Evolutionary conservation across 2,797 vertebrate genomes (phyloP).

Genomic region (Ciconia nigra): DNA sequence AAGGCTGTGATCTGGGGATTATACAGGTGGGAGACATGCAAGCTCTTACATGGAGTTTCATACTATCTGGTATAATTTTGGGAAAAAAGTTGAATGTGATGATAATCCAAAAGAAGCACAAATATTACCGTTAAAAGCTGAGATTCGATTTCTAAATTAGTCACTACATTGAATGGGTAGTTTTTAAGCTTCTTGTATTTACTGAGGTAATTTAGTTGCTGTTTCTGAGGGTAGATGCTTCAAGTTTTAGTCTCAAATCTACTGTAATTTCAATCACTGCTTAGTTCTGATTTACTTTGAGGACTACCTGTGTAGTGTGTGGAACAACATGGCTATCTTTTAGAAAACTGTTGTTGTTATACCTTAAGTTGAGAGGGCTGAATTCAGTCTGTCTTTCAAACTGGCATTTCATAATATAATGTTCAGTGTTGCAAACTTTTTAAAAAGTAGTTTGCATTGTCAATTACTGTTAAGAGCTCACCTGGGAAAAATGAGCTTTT

Average conservation of each 20-base stretch:
- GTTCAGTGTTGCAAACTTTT: background rate
- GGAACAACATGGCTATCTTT: background rate
- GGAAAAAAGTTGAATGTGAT: background rate
- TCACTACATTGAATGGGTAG: background rate
- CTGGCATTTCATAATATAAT: accelerated
- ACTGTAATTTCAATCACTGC: background rate
- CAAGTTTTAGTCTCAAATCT: background rate
- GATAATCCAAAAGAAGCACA: background rate
- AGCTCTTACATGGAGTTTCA: background rate
- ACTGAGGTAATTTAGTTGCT: background rate
- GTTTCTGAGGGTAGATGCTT: background rate
- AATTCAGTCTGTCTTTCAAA: background rate
- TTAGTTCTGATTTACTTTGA: background rate
- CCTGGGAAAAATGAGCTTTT: background rate
- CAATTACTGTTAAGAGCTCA: background rate
- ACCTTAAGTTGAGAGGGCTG: background rate
- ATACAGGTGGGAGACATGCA: slow-evolving; percentile 84
- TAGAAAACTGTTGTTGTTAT: background rate
- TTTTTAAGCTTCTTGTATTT: background rate
- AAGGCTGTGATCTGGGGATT: slow-evolving; percentile 98
- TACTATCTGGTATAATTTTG: background rate
- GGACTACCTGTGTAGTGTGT: background rate
- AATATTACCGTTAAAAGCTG: background rate
- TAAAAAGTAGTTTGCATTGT: background rate
- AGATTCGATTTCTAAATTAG: background rate